phyloP scores from a whole-genome alignment of 2,113 vertebrate genomes.

The Oncorhynchus keta region DNA sequence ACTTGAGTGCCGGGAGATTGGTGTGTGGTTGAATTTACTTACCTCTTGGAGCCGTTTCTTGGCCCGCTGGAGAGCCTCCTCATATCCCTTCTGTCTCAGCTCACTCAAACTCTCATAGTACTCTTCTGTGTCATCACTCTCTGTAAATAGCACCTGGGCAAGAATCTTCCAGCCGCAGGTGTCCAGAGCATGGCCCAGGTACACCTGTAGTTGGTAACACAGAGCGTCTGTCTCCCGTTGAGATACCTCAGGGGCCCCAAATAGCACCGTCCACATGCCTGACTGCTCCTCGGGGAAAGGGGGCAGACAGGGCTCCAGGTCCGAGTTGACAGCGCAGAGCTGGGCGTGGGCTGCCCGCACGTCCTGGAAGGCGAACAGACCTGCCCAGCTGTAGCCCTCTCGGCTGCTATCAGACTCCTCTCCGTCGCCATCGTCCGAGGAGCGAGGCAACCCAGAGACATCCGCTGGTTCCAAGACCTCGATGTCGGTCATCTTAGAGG shows the following conservation, averaged over 20 bases:
- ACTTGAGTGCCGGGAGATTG: not conserved
- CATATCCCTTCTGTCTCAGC: slow-evolving; percentile 91
- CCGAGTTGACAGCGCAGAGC: slow-evolving; percentile 90
- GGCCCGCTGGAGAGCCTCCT: slow-evolving; percentile 88
- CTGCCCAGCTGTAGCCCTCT: slow-evolving; percentile 95
- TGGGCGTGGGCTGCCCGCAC: slow-evolving; percentile 87
- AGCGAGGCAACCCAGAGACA: slow-evolving; percentile 53
- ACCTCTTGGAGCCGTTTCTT: slow-evolving; percentile 90
- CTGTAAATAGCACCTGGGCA: slow-evolving; percentile 90
- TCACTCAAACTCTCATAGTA: slow-evolving; percentile 97
- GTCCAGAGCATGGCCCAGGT: slow-evolving; percentile 91
- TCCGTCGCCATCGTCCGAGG: slow-evolving; percentile 47
- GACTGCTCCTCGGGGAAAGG: slow-evolving; percentile 89
- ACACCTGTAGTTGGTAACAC: slow-evolving; percentile 89
- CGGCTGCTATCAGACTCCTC: slow-evolving; percentile 56
- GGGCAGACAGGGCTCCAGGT: slow-evolving; percentile 89
- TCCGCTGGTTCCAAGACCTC: slow-evolving; percentile 75
- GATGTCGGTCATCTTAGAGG: slow-evolving; percentile 62
- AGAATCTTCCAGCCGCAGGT: slow-evolving; percentile 98
- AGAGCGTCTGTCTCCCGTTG: slow-evolving; percentile 82
- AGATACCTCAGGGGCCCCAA: slow-evolving; percentile 77
- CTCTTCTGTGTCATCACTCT: slow-evolving; percentile 89
- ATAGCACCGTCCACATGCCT: slow-evolving; percentile 90
- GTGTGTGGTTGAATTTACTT: slow-evolving; percentile 66
- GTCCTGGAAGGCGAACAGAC: slow-evolving; percentile 94